Percentiles rank a stretch among this genome's conserved stretches.
phyloP scores from a whole-genome alignment of 2,888 invertebrate genomes.

The Rhagonycha fulva region DNA sequence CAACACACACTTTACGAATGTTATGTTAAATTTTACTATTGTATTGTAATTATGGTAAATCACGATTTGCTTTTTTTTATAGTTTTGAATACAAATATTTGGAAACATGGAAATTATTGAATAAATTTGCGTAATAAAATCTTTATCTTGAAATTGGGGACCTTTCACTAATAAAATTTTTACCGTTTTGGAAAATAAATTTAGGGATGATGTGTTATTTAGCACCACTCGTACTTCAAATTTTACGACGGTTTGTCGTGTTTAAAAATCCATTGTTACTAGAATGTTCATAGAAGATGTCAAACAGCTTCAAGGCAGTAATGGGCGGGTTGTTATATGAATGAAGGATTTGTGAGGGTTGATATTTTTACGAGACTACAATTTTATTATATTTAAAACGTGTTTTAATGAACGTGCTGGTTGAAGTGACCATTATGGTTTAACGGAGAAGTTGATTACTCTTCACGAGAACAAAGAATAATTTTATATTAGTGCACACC shows the following conservation, averaged over 20 bases:
- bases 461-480: not conserved
- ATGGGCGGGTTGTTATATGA: slow-evolving; percentile 9
- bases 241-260: not conserved
- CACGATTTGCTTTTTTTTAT: not conserved
- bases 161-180: not conserved
- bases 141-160: not conserved
- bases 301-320: slow-evolving; percentile 12
- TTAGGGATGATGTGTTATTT: not conserved
- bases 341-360: slow-evolving; percentile 18
- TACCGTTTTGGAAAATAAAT: not conserved
- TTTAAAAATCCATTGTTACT: not conserved
- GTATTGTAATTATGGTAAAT: not conserved
- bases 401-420: not conserved
- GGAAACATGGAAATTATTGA: not conserved
- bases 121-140: not conserved
- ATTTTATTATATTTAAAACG: not conserved
- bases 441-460: not conserved
- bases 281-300: slow-evolving; percentile 9
- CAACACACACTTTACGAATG: not conserved
- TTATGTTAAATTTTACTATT: not conserved
- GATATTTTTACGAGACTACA: not conserved
- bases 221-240: not conserved
- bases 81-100: not conserved
- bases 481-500: not conserved
- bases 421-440: not conserved